Conservation (phyloP, 2,797 vertebrate species). For the Sebastolobus alascanus region DNA sequence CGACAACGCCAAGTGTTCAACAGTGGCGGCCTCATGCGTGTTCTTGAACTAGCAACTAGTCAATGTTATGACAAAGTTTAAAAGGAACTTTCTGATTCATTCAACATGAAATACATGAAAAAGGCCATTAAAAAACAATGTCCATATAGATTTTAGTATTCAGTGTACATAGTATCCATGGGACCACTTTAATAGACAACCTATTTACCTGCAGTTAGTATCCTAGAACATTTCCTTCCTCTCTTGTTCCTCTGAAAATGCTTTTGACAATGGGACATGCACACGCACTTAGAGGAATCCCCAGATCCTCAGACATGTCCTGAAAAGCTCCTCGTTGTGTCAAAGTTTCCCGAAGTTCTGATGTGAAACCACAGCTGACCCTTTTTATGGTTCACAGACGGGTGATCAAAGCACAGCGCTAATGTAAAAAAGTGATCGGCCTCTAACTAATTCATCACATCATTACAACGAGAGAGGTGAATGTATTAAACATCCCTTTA, state of each 20-base stretch:
- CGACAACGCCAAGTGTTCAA: conserved; percentile 3
- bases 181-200: conserved; percentile 22
- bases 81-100: conserved; percentile 24
- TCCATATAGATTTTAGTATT: neutral
- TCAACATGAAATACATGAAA: conserved; percentile 18
- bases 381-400: neutral
- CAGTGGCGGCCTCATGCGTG: neutral
- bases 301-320: conserved; percentile 5
- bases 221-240: neutral
- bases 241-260: neutral
- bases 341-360: neutral
- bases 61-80: conserved; percentile 8
- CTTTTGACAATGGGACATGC: conserved; percentile 25
- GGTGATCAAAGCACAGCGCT: neutral
- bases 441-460: conserved; percentile 14
- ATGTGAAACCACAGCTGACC: neutral
- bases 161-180: neutral
- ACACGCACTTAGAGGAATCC: conserved; percentile 37
- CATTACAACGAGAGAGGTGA: neutral
- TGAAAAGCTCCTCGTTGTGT: neutral
- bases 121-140: conserved; percentile 27
- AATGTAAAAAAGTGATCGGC: neutral
- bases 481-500: conserved; percentile 17
- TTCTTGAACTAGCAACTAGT: neutral
- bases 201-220: conserved; percentile 19